Evolutionary conservation across 2,888 invertebrate genomes (phyloP).

Genomic region (Carterocephalus palaemon): DNA sequence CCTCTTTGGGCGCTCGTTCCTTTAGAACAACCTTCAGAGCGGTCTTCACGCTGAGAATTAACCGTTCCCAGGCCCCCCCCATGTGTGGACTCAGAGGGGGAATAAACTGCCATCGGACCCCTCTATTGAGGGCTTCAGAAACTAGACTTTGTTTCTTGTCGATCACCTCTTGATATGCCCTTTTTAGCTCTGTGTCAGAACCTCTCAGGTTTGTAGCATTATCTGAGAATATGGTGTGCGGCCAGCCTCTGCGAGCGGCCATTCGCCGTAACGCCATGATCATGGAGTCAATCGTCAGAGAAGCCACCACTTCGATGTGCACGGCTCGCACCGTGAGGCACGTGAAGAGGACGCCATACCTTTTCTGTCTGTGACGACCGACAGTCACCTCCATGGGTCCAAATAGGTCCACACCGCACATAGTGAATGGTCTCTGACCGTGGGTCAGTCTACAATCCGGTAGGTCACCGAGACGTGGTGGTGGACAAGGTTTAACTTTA

Average conservation of each 20-base stretch:
- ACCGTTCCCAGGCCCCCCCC: constrained; percentile 33
- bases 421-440: too few species aligned
- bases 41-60: constrained; percentile 30
- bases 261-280: constrained; percentile 34
- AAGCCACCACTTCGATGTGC: constrained; percentile 29
- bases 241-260: constrained; percentile 32
- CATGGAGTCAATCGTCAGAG: constrained; percentile 27
- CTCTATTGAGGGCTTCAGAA: constrained; percentile 1
- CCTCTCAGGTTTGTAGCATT: constrained; percentile 26
- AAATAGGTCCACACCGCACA: too few species aligned
- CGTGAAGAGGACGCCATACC: constrained; percentile 32
- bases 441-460: too few species aligned
- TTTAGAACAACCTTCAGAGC: constrained; percentile 27
- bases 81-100: constrained; percentile 30
- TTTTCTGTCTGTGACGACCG: constrained; percentile 20
- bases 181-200: constrained; percentile 9
- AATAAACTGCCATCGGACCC: constrained; percentile 27
- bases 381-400: too few species aligned
- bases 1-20: constrained; percentile 29
- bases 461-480: too few species aligned
- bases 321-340: constrained; percentile 33
- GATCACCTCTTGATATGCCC: constrained; percentile 1
- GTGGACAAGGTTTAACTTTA: too few species aligned
- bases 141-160: neutral
- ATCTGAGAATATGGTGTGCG: constrained; percentile 26